phyloP scores from a whole-genome alignment of 2,797 vertebrate genomes.

The Melopsittacus undulatus region DNA sequence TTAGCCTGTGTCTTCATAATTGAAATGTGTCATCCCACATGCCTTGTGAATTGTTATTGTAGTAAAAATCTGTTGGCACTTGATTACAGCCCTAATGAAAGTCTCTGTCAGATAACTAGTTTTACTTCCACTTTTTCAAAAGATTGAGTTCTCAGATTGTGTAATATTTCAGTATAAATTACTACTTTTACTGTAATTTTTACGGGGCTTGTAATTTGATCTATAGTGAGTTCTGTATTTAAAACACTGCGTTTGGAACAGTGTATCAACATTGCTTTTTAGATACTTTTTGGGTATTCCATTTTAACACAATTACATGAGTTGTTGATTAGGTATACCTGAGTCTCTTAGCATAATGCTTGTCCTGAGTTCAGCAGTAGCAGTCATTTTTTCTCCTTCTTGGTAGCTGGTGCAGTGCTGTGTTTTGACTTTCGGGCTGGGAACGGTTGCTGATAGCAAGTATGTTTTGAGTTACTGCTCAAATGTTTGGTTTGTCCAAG shows the following conservation, averaged over 20 bases:
- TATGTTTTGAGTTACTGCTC: no score
- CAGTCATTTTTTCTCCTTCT: no score
- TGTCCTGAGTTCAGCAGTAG: no score
- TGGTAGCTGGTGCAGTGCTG: no score
- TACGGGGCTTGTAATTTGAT: background rate
- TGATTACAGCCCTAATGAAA: conserved; percentile 49
- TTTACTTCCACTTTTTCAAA: background rate
- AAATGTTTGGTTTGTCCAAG: no score
- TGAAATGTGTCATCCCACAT: background rate
- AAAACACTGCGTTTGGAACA: background rate
- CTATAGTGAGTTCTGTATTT: background rate
- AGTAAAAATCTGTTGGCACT: conserved; percentile 39
- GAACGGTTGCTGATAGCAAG: no score
- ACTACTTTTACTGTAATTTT: background rate
- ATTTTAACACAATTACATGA: background rate
- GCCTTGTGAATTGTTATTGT: conserved; percentile 25
- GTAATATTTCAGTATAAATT: conserved; percentile 33
- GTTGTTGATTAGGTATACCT: background rate
- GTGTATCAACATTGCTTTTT: background rate
- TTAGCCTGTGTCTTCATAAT: background rate
- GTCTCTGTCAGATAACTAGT: conserved; percentile 39
- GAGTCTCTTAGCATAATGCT: background rate
- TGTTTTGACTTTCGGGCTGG: no score
- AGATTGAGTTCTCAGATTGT: background rate
- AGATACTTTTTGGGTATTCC: background rate